Percentiles rank a stretch among this genome's conserved stretches.
phyloP scores from a whole-genome alignment of 2,797 vertebrate species.

The Tokudaia tokunoshimensis region DNA sequence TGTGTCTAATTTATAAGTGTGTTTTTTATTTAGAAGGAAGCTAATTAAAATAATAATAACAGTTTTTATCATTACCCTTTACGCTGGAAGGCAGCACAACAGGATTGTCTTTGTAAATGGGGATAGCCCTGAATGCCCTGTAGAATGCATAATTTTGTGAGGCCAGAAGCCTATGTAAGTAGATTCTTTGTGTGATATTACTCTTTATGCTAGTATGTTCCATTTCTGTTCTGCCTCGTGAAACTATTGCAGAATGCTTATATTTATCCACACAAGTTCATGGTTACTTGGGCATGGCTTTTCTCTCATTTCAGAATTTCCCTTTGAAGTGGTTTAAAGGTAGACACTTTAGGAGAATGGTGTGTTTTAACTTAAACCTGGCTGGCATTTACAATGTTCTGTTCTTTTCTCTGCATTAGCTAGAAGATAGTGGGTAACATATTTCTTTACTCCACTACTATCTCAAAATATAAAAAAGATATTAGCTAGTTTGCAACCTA shows the following conservation, averaged over 20 bases:
- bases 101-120: neutral
- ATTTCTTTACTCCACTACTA: neutral
- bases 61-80: neutral
- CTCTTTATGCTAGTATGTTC: neutral
- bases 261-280: neutral
- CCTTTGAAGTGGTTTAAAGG: neutral
- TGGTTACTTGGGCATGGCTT: neutral
- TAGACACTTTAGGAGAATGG: neutral
- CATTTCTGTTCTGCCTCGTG: neutral
- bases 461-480: slow-evolving; percentile 38
- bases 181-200: neutral
- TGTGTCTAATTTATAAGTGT: neutral
- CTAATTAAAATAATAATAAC: neutral
- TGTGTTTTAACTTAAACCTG: neutral
- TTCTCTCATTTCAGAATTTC: neutral
- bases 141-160: neutral
- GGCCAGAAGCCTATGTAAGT: too few species aligned
- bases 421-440: neutral
- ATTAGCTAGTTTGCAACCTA: neutral
- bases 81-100: neutral
- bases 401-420: neutral
- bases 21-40: slow-evolving; percentile 12
- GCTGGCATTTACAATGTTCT: neutral
- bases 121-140: neutral
- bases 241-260: neutral